phyloP scores from a whole-genome alignment of 2,797 vertebrate species.

The Saxicola maurus region DNA sequence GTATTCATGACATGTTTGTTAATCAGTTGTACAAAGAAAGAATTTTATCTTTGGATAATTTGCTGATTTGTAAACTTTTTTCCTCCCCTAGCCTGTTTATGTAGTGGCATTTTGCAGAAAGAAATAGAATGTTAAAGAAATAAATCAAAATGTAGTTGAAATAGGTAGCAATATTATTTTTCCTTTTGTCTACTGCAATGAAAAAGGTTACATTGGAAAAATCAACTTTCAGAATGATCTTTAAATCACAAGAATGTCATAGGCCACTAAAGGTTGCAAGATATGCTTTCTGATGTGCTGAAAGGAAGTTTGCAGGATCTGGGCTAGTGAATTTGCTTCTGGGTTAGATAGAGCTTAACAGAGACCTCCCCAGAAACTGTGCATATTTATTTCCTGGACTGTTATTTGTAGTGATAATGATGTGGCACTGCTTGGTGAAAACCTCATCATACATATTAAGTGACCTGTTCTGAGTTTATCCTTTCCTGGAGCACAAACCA shows the following conservation, averaged over 20 bases:
- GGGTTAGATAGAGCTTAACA: not conserved
- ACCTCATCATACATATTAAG: not conserved
- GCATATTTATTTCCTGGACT: not conserved
- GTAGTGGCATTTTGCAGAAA: not conserved
- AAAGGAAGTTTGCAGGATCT: not conserved
- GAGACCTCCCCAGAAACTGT: not conserved
- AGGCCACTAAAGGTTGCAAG: not conserved
- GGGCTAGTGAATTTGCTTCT: not conserved
- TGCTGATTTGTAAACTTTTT: not conserved
- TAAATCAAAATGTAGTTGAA: not conserved
- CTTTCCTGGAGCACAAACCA: not conserved
- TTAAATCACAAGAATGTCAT: not conserved
- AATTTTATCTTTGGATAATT: not conserved
- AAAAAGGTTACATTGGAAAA: not conserved
- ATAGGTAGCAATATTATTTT: not conserved
- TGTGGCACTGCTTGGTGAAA: not conserved
- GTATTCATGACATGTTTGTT: not conserved
- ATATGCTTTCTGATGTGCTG: not conserved
- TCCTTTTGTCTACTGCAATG: not conserved
- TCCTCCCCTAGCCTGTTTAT: not conserved
- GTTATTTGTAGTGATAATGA: not conserved
- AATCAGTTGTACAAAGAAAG: not conserved
- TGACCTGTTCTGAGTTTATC: not conserved
- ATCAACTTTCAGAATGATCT: not conserved
- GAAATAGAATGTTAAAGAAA: not conserved